Evolutionary conservation across 2,797 vertebrate genomes (phyloP), one percentile per base, ranked within the genome.

Genomic region (Parauchenoglanis punctatus): DNA sequence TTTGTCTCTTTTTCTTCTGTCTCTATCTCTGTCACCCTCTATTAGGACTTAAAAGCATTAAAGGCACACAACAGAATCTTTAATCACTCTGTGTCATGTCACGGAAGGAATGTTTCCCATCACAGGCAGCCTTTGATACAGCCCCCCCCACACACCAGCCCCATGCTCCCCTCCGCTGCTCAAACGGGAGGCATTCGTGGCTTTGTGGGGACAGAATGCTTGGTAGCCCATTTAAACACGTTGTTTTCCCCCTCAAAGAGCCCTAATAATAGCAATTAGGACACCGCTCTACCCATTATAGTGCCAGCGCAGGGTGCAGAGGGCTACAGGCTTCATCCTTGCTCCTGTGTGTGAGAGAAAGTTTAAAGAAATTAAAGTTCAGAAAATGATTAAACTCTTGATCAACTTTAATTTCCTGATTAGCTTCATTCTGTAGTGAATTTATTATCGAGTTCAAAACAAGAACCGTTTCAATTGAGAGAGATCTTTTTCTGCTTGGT

Each of bases 81-180:
- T 94, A 94, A 93, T 95, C 93, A 94, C 94, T 95, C 94, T 95
- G 93, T 94, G 91, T 94, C 95, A 93, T 95, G 95, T 93, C 93
- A 94, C 91, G 93, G 93, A 94, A 95, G 93, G 95, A 95, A 95
- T 96, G 94, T 93, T 94, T 93, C 92, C 90, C 93, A 92, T 92
- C 93, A 92, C 93, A 93, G 90, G 91, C 90, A 89, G 90, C 91
- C 94, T 95, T 95, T 95, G 94, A 95, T 94, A 93, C 90, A 91
- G 88, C 90, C 86, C 91, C 77, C 92, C 91, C 92, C 92, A 91
- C 91, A 89, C 92, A 91, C 91, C 85, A 82, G 23, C 73, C 85
- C 73, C 82, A 46, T 87, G 54, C 68, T 67, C 20, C 76, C 91
- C 91, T 92, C 75, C 83, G 40, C 85, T 81, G 15, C 84, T 65